Conservation (phyloP, 2,113 vertebrate genomes). For the Hypanus sabinus region DNA sequence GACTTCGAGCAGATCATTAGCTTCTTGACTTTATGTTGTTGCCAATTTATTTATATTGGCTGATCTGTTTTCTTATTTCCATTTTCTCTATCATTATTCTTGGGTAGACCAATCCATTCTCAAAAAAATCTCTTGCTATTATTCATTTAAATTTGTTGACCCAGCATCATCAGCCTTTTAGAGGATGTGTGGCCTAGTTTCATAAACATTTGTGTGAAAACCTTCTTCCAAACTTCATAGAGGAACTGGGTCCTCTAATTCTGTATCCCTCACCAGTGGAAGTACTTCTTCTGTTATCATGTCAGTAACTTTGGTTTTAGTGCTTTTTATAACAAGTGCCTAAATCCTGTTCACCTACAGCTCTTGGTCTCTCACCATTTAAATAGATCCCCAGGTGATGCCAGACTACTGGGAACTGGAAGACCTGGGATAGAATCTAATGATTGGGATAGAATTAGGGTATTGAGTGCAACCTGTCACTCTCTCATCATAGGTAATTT, state of each 20-base stretch:
- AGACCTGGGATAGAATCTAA: not conserved
- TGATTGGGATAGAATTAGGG: not conserved
- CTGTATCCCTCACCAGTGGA: not conserved
- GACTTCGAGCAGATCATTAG: not conserved
- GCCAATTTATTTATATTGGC: not conserved
- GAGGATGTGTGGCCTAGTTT: not conserved
- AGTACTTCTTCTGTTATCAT: not conserved
- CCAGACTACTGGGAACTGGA: not conserved
- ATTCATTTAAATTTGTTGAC: not conserved
- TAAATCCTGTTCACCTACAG: not conserved
- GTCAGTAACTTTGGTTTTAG: not conserved
- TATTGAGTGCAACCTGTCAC: not conserved
- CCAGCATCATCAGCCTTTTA: not conserved
- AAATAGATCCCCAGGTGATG: too few relatives aligned
- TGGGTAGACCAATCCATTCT: not conserved
- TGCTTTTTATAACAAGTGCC: not conserved
- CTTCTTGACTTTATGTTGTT: not conserved
- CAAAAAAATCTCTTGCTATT: not conserved
- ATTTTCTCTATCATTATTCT: not conserved
- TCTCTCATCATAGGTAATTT: not conserved
- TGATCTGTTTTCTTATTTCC: not conserved
- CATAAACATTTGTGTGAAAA: not conserved
- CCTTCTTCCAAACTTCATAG: not conserved
- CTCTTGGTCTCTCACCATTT: not conserved
- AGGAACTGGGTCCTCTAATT: not conserved